Percentiles rank a stretch among this genome's conserved stretches.
phyloP scores from a whole-genome alignment of 37 sponge, comb jelly and placozoan species.

The Axinella damicornis region DNA sequence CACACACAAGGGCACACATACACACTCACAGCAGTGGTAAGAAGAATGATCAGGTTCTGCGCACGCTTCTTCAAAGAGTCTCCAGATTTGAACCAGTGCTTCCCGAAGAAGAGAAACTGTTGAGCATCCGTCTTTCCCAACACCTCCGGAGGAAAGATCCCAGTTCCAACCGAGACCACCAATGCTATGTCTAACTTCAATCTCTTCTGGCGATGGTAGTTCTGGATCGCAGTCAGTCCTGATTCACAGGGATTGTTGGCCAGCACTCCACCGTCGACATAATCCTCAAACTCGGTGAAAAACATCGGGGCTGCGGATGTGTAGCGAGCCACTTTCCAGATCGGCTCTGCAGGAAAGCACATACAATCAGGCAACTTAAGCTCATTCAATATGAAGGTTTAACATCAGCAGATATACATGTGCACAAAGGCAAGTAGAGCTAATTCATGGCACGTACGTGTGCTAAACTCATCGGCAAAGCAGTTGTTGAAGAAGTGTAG shows the following conservation, averaged over 20 bases:
- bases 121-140: conserved; percentile 47
- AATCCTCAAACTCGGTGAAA: conserved; percentile 54
- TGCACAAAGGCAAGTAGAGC: too few species aligned
- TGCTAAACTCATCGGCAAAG: conserved; percentile 56
- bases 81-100: conserved; percentile 31
- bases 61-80: conserved; percentile 16
- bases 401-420: too few species aligned
- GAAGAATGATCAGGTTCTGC: conserved; percentile 42
- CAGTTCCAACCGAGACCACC: conserved; percentile 61
- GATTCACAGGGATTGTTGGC: conserved; percentile 68
- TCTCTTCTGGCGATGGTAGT: conserved; percentile 30
- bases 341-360: conserved; percentile 1
- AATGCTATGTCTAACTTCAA: conserved; percentile 30
- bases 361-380: too few species aligned
- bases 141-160: conserved; percentile 26
- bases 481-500: conserved; percentile 77
- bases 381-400: background rate
- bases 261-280: conserved; percentile 69
- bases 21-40: conserved; percentile 49
- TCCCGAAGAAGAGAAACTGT: conserved; percentile 46
- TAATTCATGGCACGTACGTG: conserved; percentile 7
- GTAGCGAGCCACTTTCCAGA: conserved; percentile 58
- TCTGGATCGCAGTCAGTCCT: conserved; percentile 67
- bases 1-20: background rate
- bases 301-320: conserved; percentile 55